A percentile compares a stretch with the other conserved stretches of the same genome.
Evolutionary conservation across 2,888 invertebrate species (phyloP).

Genomic region (Volucella bombylans): DNA sequence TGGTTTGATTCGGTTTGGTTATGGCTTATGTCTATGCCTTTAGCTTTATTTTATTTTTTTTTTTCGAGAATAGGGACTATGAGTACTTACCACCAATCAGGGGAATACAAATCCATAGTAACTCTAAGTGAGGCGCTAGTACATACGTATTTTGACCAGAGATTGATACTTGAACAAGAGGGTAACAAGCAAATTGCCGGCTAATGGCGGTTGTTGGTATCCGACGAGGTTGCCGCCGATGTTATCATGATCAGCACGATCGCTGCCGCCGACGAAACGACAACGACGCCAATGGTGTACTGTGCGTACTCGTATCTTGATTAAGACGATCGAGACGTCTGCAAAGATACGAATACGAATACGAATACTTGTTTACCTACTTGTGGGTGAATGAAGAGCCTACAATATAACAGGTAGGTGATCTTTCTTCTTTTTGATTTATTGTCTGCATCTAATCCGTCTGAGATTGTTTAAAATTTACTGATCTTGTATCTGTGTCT

Average conservation of each 20-base stretch:
- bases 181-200: slow-evolving; percentile 71
- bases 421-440: not conserved
- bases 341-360: slow-evolving; percentile 54
- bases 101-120: slow-evolving; percentile 8
- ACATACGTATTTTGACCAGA: slow-evolving; percentile 57
- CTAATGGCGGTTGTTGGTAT: slow-evolving; percentile 63
- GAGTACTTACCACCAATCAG: slow-evolving; percentile 36
- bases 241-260: slow-evolving; percentile 43
- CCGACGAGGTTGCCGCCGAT: slow-evolving; percentile 38
- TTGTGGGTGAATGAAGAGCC: not conserved
- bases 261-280: slow-evolving; percentile 2
- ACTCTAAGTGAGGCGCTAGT: slow-evolving; percentile 66
- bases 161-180: slow-evolving; percentile 55
- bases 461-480: too few relatives aligned
- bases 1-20: not conserved
- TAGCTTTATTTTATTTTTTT: slow-evolving; percentile 31
- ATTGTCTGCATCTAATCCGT: too few relatives aligned
- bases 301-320: slow-evolving; percentile 39
- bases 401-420: slow-evolving; percentile 4
- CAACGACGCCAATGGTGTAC: slow-evolving; percentile 23
- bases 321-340: slow-evolving; percentile 63
- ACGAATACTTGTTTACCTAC: slow-evolving; percentile 18
- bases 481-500: too few relatives aligned
- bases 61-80: not conserved
- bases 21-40: slow-evolving; percentile 18